These are phyloP conservation scores for Theristus sp. DNA, from an alignment of 2,888 invertebrate species.

Conservation along the genomic window DNA sequence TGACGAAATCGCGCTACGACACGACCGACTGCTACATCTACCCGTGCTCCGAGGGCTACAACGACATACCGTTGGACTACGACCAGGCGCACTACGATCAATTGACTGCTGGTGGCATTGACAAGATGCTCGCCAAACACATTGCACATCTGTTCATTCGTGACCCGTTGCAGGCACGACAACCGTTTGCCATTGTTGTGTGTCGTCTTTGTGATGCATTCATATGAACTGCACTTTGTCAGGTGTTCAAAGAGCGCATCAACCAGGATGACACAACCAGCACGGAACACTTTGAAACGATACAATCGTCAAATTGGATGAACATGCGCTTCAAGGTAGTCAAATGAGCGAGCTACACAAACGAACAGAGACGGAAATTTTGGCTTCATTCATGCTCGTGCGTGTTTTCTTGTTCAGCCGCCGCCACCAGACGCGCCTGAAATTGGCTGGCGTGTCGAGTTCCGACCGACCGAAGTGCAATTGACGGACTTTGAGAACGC, in stretches of 20 bases:
- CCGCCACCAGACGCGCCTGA: slow-evolving; percentile 73
- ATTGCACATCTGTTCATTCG: slow-evolving; percentile 94
- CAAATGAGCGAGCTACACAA: not conserved
- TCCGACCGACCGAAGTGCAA: slow-evolving; percentile 92
- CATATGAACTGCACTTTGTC: too few species aligned
- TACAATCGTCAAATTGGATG: slow-evolving; percentile 30
- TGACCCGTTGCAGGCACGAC: slow-evolving; percentile 58
- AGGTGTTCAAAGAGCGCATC: slow-evolving; percentile 58
- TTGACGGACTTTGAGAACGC: slow-evolving; percentile 99
- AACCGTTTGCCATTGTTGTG: too few species aligned
- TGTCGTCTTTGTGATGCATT: too few species aligned
- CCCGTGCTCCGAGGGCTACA: slow-evolving; percentile 58
- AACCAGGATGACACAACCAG: slow-evolving; percentile 78
- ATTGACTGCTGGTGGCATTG: slow-evolving; percentile 67
- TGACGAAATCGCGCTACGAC: slow-evolving; percentile 82
- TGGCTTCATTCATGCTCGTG: not conserved
- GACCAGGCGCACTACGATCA: slow-evolving; percentile 63
- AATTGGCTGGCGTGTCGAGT: slow-evolving; percentile 98
- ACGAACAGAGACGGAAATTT: not conserved
- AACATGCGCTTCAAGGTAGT: slow-evolving; percentile 22
- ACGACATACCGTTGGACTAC: slow-evolving; percentile 66
- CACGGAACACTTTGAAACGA: slow-evolving; percentile 83
- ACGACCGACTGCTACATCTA: slow-evolving; percentile 92
- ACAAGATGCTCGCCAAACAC: slow-evolving; percentile 77
- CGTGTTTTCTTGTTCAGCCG: slow-evolving; percentile 52